These are phyloP conservation scores for Caenorhabditis drosophilae DNA, from an alignment of 2,888 invertebrate genomes.

Conservation along the genomic window DNA sequence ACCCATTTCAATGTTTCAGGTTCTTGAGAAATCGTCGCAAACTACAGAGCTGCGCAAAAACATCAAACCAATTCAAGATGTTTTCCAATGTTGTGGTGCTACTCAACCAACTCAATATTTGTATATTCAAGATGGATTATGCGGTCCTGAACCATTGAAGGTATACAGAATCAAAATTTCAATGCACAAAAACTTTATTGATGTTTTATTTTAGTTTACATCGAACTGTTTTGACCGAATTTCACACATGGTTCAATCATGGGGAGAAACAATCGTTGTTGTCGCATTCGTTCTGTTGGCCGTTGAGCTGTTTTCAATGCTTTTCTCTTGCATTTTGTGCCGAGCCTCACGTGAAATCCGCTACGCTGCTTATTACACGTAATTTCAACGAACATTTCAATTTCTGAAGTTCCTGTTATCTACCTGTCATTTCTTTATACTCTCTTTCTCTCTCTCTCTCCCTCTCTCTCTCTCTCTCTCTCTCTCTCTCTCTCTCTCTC, in stretches of 20 bases:
- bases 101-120: constrained; percentile 49
- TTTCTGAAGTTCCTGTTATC: no score
- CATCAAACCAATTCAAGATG: constrained; percentile 60
- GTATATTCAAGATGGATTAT: constrained; percentile 50
- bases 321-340: constrained; percentile 64
- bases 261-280: constrained; percentile 50
- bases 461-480: no score
- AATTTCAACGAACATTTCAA: no score
- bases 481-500: no score
- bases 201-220: constrained; percentile 50
- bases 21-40: constrained; percentile 50
- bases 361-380: constrained; percentile 52
- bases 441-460: no score
- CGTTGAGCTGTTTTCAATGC: constrained; percentile 56
- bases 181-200: no score
- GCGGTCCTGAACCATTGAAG: constrained; percentile 14
- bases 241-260: constrained; percentile 46
- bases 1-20: no score
- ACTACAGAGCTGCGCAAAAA: constrained; percentile 47
- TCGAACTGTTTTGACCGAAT: constrained; percentile 60
- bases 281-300: constrained; percentile 44
- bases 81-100: constrained; percentile 65
- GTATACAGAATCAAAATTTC: no score
- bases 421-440: no score
- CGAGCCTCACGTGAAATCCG: constrained; percentile 58